Base-by-base conservation (phyloP, 2,888 invertebrate species). In the Pammene fasciana region DNA sequence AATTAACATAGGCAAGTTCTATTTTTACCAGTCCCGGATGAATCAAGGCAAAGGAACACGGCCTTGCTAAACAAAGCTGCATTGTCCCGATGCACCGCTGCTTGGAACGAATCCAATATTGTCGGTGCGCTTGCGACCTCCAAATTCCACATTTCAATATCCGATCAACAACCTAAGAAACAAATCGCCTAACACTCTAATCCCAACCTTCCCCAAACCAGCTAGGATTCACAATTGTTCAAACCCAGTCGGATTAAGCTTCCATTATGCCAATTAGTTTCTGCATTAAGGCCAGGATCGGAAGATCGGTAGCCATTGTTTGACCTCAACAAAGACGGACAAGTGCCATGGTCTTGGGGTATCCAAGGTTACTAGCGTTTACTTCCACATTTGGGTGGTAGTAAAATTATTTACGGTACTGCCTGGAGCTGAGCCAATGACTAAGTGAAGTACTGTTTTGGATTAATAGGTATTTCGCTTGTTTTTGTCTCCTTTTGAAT, bases 101-200 rank as follows among this genome's bases (percentile, higher is more conserved):
- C 80, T 90, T 92, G 92, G 92, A 92, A 89, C 89, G 80, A 88
- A 90, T 92, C 92, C 92, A 92, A 92, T 88, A 92, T 87, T 88
- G 88, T 88, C 84, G 85, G 79, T 74, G 86, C 86, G 86, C 85
- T 85, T 79, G 81, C 80, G 91, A 87, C 91, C 90, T 90, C 90
- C 90, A 90, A 92, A 92, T 88, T 87, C 88, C 87, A 81, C 90
- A 90, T 90, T 90, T 87, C 89, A 89, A 89, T 89, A 84, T 72
- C 74, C 72, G 54, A 66, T 71, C 67, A 84, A 82, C 68, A 77
- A 41, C 78, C 5, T 76, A 86, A 82, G 74, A 55, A 73, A 74
- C 77, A 43, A 34, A 11, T 5, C 16, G 55, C 7, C 0, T 0
- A 0, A 0, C 54, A 75, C 9, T 36, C 13, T 1, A 81, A 65